Conservation (phyloP, 2,888 invertebrate species). For the Lutraria lutraria region DNA sequence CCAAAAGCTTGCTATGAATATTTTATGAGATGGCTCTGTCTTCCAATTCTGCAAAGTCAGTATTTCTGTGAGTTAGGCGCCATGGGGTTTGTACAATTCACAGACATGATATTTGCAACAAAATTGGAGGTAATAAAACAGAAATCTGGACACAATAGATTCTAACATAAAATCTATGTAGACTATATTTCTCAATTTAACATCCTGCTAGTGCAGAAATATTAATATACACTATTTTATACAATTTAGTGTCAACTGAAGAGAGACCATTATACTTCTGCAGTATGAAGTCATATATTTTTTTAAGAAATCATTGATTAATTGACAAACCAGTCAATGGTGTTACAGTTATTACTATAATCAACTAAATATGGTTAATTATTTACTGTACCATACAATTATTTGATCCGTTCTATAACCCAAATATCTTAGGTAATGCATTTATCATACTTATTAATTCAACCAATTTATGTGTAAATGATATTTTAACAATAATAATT, state of each 20-base stretch:
- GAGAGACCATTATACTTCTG: too few relatives aligned
- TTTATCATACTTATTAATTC: not conserved
- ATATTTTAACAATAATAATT: not conserved
- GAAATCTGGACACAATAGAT: too few relatives aligned
- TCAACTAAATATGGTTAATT: not conserved
- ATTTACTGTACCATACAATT: not conserved
- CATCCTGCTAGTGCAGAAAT: too few relatives aligned
- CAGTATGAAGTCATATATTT: too few relatives aligned
- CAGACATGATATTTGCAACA: not conserved
- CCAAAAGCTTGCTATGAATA: slow-evolving; percentile 3
- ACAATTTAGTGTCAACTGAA: too few relatives aligned
- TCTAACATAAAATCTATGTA: too few relatives aligned
- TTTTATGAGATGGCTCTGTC: slow-evolving; percentile 9
- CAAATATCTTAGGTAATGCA: too few relatives aligned
- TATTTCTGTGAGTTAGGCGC: not conserved
- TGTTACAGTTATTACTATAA: not conserved
- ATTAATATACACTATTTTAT: too few relatives aligned
- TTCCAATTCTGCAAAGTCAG: not conserved
- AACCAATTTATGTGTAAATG: not conserved
- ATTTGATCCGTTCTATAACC: not conserved
- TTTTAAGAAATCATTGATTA: not conserved
- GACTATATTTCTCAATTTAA: too few relatives aligned
- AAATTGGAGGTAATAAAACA: too few relatives aligned
- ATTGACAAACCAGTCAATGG: not conserved
- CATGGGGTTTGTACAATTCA: not conserved